Percentiles rank a stretch among this genome's conserved stretches.
Evolutionary conservation across 2,888 invertebrate genomes (phyloP).

Genomic region (Liodrosophila aerea): DNA sequence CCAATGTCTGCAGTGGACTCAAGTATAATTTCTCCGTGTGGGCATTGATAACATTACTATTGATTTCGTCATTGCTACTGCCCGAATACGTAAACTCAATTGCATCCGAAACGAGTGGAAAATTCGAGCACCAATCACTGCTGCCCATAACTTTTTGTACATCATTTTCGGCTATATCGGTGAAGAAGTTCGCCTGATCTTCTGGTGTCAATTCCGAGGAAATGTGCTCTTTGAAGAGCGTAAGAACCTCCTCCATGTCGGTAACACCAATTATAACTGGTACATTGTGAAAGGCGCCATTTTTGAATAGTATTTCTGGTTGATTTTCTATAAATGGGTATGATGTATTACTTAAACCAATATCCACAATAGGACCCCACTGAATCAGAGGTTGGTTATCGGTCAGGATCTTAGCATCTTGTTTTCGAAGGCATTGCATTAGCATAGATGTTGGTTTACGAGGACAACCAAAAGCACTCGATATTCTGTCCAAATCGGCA

Average conservation of each 20-base stretch:
- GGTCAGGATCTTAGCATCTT: constrained; percentile 85
- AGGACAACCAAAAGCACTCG: constrained; percentile 87
- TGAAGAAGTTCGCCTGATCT: constrained; percentile 85
- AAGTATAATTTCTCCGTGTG: constrained; percentile 90
- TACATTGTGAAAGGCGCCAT: constrained; percentile 86
- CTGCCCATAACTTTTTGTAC: constrained; percentile 83
- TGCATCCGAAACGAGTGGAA: constrained; percentile 87
- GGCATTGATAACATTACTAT: constrained; percentile 88
- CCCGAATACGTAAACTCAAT: constrained; percentile 89
- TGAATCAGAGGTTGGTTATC: constrained; percentile 85
- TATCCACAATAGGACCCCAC: constrained; percentile 92
- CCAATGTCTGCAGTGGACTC: constrained; percentile 87
- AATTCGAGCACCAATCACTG: constrained; percentile 85
- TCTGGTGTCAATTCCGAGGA: constrained; percentile 84
- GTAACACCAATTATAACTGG: constrained; percentile 91
- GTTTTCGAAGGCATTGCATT: constrained; percentile 87
- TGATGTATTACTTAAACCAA: constrained; percentile 86
- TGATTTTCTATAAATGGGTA: constrained; percentile 87
- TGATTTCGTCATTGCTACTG: constrained; percentile 85
- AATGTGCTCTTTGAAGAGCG: constrained; percentile 85
- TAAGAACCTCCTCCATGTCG: constrained; percentile 90
- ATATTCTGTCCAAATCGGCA: constrained; percentile 86
- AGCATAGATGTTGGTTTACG: constrained; percentile 87
- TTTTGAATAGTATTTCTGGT: constrained; percentile 86
- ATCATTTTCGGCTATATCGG: constrained; percentile 86